Base-by-base conservation (phyloP, 1,140 invertebrate species). In the Alviniconcha marisindica region DNA sequence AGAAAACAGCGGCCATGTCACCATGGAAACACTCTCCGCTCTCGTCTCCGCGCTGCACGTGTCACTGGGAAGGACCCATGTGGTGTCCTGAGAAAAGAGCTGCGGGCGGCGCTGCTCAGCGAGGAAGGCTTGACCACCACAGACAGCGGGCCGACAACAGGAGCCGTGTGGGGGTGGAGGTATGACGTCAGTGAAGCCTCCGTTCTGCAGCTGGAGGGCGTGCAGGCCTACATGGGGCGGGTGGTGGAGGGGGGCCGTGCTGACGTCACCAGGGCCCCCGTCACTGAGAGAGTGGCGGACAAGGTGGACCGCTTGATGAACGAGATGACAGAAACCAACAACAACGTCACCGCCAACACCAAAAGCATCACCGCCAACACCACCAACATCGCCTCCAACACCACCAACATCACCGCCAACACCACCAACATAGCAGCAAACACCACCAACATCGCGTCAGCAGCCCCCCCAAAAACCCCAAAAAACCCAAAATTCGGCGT, bases 71-170 rank as follows among this genome's bases (percentile, higher is more conserved):
- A 18, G 5, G 44, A 48, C 1, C 74, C 24, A 18, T 5, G n/a
- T 15, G 77, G 77, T 78, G 5, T 14, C n/a, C 15, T 60, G 28
- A 60, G 51, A 15, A 60, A 54, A 10, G 77, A 78, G 77, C 51
- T 78, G 48, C 48, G 60, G 77, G 77, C 77, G 54, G 77, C 77
- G 51, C 77, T 78, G 51, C 54, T 78, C 15, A 24, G 31, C 15
- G 77, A 78, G 28, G 77, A 78, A 51, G 0, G 0, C 48, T 78
- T 31, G 51, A 54, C 33, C 48, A 38, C 14, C 51, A 60, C 33
- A 38, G 54, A 14, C 48, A 78, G 21, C 74, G 33, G 31, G 77
- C 51, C 1, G 54, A 15, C 48, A 60, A 12, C 15, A 78, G 31
- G 51, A 60, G 15, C 2, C 28, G 2, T 33, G 18, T 60, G 51